phyloP scores from a whole-genome alignment of 1,140 invertebrate species.

The Acyrthosiphon pisum region DNA sequence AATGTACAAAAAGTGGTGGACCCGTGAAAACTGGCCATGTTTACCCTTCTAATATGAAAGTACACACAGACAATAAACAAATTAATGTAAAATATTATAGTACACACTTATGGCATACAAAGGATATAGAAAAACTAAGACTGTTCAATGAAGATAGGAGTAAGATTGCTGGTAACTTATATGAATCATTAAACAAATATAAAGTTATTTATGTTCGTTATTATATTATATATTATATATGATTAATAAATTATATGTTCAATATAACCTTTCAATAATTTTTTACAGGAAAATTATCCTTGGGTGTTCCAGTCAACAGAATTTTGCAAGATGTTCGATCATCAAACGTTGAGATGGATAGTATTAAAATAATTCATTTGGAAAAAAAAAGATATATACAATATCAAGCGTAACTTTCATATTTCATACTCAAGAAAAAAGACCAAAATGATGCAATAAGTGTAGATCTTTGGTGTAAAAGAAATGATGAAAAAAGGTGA shows the following conservation, averaged over 20 bases:
- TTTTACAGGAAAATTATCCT: background rate
- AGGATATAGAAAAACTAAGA: constrained; percentile 8
- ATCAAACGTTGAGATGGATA: background rate
- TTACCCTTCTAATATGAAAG: background rate
- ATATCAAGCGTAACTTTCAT: background rate
- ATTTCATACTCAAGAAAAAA: background rate
- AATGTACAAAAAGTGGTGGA: background rate
- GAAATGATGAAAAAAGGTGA: background rate
- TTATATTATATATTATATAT: no score
- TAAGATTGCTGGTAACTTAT: background rate
- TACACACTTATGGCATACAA: background rate
- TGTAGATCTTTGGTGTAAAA: background rate
- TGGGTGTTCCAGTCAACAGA: background rate
- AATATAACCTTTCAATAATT: background rate
- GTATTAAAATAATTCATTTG: background rate
- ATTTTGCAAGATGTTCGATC: background rate
- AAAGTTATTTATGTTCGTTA: no score
- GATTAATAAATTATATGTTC: no score
- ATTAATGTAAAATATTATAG: background rate
- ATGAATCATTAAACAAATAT: no score
- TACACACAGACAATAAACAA: background rate
- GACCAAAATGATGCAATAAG: background rate
- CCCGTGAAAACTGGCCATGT: background rate
- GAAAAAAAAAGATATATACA: background rate
- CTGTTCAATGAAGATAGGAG: background rate